Conservation (phyloP, 2,797 vertebrate species). For the Ispidina lecontei region DNA sequence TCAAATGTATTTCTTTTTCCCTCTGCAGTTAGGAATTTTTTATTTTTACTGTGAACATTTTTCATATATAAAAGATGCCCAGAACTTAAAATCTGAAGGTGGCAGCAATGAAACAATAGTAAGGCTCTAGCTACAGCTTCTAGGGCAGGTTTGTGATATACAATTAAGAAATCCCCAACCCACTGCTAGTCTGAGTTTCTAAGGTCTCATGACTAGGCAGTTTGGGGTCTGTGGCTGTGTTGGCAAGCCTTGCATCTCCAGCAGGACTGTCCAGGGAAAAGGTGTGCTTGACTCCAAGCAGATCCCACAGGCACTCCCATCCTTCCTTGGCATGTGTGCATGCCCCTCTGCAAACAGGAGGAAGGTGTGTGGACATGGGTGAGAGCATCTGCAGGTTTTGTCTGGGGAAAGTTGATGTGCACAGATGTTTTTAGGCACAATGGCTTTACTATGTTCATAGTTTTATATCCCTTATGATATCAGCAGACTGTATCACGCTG, state of each 20-base stretch:
- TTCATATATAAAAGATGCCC: background rate
- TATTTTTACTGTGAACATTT: slow-evolving; percentile 4
- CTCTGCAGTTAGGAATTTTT: background rate
- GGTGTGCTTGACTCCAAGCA: background rate
- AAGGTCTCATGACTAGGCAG: rapidly evolving
- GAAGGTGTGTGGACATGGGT: no score
- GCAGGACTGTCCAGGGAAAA: background rate
- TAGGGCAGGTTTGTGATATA: background rate
- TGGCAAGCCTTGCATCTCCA: background rate
- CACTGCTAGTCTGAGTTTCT: background rate
- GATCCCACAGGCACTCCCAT: background rate
- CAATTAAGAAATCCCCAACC: background rate
- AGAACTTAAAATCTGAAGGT: slow-evolving; percentile 55
- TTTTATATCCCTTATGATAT: background rate
- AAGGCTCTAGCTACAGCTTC: background rate
- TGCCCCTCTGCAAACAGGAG: background rate
- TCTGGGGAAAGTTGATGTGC: background rate
- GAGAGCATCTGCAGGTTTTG: background rate
- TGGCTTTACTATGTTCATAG: background rate
- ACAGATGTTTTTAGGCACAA: background rate
- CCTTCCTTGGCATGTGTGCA: background rate
- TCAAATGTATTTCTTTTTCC: background rate
- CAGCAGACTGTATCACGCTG: background rate
- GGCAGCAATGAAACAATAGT: slow-evolving; percentile 26
- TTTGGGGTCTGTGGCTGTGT: background rate